Evolutionary conservation across 2,888 invertebrate genomes (phyloP).

Genomic region (Philereme transversata): DNA sequence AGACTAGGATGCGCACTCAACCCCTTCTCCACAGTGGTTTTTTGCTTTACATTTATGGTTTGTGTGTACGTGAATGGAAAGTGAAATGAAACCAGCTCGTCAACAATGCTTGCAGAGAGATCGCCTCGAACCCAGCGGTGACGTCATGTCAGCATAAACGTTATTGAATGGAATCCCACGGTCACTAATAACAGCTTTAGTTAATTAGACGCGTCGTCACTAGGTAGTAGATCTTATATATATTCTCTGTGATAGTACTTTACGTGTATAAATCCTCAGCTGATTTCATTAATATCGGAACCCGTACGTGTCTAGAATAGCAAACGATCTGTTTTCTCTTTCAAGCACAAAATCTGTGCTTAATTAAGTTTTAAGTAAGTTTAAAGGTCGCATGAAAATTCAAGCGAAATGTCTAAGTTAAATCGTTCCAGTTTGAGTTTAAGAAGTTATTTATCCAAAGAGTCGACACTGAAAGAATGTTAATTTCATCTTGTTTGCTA

Average conservation of each 20-base stretch:
- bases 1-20: background rate
- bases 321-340: conserved; percentile 27
- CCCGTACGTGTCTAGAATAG: conserved; percentile 28
- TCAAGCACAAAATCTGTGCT: conserved; percentile 36
- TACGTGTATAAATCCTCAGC: background rate
- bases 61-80: too few relatives aligned
- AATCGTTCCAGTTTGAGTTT: conserved; percentile 29
- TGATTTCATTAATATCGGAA: conserved; percentile 29
- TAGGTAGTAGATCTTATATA: too few relatives aligned
- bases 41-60: too few relatives aligned
- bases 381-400: conserved; percentile 37
- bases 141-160: too few relatives aligned
- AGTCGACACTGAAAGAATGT: conserved; percentile 26
- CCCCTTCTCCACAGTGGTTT: background rate
- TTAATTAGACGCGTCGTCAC: too few relatives aligned
- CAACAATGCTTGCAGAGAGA: too few relatives aligned
- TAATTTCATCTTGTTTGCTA: conserved; percentile 23
- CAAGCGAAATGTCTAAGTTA: conserved; percentile 34
- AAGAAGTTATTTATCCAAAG: conserved; percentile 21
- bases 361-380: conserved; percentile 41
- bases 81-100: too few relatives aligned
- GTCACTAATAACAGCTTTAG: too few relatives aligned
- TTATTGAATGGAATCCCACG: too few relatives aligned
- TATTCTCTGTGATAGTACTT: too few relatives aligned
- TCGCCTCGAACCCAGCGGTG: too few relatives aligned